Evolutionary conservation across 2,888 invertebrate species (phyloP), one percentile per base, ranked within the genome.

Genomic region (Leptogaster cylindrica): DNA sequence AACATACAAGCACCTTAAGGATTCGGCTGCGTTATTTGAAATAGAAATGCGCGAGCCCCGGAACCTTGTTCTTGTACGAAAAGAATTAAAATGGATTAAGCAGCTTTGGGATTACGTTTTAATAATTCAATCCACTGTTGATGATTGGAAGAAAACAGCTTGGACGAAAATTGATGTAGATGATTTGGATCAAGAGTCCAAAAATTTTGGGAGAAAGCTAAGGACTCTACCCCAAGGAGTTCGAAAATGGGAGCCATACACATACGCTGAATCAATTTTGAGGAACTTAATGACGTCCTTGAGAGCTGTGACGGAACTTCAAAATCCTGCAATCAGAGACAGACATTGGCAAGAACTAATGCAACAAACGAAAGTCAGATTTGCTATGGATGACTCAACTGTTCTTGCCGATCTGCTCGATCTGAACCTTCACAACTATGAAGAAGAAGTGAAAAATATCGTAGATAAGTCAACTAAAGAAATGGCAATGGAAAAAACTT

Each of bases 381-480:
- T 79, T 58, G 75, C 72, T 33, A 77, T 79, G 77, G 75, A 76
- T 52, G 77, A 77, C 27, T 76, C 87, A 68, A 97, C 97, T 0
- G 96, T 95, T 0, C 81, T 97, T 61, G 89, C 92, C 16, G 95
- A 96, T 78, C 84, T 97, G 55, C 82, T 97, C 66, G 91, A 90
- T 5, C 83, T 97, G 18, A 90, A 95, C 76, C 84, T 97, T 1
- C 95, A 97, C 79, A 90, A 95, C 75, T 97, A 85, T 77, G 97
- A 97, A 82, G 97, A 97, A 72, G 96, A 97, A 77, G 95, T 95
- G 0, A 93, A 95, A 76, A 92, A 91, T 71, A 95, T 95, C 73
- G 97, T 97, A 0, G 97, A 97, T 77, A 95, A 95, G 79, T 93
- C 96, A 0, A 94, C 95, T 0, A 97, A 97, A 78, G 97, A 97